Evolutionary conservation across 2,113 vertebrate species (phyloP), one percentile per base, ranked within the genome.

Genomic region (Scartelaos histophorus): DNA sequence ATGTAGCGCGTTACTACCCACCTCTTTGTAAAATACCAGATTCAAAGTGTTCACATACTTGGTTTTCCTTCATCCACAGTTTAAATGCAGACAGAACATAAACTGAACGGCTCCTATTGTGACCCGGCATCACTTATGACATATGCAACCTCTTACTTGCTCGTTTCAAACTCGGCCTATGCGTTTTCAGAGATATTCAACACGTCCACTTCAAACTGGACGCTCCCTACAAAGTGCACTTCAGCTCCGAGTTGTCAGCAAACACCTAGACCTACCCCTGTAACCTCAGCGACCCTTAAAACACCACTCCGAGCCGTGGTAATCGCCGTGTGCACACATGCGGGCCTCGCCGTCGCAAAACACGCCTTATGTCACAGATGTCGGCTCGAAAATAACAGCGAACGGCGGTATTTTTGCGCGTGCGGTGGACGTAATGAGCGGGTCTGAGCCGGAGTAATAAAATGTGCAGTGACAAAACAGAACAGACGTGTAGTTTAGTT

Each of bases 211-310:
- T 78, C 68, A 84, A 76, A 17, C 56, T 9, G 7, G 68, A 29
- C 79, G 19, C 70, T 90, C 89, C 84, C 81, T 81, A 78, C 90
- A 82, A 86, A 86, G 85, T 35, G 80, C 83, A 78, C 88, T 87
- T 82, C 66, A 79, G 24, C 22, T 69, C 78, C 58, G 68, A 89
- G 84, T 79, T 81, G 82, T 85, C 82, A 85, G 82, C 86, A 91
- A 90, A 88, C 88, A 87, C 72, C 84, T 29, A 29, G 29, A 4
- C 29, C 29, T 71, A 80, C 69, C 73, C 85, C 88, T 77, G 82
- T 13, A 13, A 68, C 66, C 77, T 72, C 6, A 61, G 46, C 5
- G 64, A 72, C 51, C 76, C 51, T 75, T 69, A 54, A 72, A 74
- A 73, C 38, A 77, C 46, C 56, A 45, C 79, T 12, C 29, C 24